Evolutionary conservation across 2,113 vertebrate species (phyloP).

Genomic region (Channa argus): DNA sequence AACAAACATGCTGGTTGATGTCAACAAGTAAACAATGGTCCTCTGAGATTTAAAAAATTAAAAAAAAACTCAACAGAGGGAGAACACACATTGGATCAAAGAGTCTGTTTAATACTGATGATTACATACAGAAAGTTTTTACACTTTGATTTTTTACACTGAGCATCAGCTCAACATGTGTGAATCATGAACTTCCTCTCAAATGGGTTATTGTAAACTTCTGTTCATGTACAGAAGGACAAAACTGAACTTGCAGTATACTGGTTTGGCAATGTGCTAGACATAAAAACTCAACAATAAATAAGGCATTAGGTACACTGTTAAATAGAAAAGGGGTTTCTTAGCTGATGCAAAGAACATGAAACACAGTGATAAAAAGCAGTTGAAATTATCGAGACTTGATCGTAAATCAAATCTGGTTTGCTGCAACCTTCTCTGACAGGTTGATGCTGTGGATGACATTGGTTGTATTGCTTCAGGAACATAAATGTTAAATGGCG

Average conservation of each 20-base stretch:
- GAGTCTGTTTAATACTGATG: conserved; percentile 58
- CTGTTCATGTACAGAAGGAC: conserved; percentile 52
- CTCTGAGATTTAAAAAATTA: not conserved
- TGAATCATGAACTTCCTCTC: conserved; percentile 27
- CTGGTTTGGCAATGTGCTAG: conserved; percentile 46
- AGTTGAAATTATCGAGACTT: conserved; percentile 17
- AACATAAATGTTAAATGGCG: conserved; percentile 43
- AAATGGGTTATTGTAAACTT: conserved; percentile 62
- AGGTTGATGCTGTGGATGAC: conserved; percentile 30
- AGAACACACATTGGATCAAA: conserved; percentile 36
- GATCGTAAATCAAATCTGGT: conserved; percentile 49
- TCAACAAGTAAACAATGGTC: not conserved
- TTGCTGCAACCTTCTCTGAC: conserved; percentile 41
- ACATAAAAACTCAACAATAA: conserved; percentile 63
- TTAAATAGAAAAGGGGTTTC: conserved; percentile 45
- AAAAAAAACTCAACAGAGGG: not conserved
- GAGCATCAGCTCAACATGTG: conserved; percentile 4
- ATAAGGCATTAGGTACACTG: conserved; percentile 78
- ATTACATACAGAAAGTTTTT: conserved; percentile 46
- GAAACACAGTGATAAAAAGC: conserved; percentile 43
- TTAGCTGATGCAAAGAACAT: conserved; percentile 36
- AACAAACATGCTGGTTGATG: too few species aligned
- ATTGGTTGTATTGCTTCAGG: conserved; percentile 59
- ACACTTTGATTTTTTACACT: conserved; percentile 26
- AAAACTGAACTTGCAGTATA: conserved; percentile 31